phyloP scores from a whole-genome alignment of 2,888 invertebrate genomes.

The Adineta ricciae region DNA sequence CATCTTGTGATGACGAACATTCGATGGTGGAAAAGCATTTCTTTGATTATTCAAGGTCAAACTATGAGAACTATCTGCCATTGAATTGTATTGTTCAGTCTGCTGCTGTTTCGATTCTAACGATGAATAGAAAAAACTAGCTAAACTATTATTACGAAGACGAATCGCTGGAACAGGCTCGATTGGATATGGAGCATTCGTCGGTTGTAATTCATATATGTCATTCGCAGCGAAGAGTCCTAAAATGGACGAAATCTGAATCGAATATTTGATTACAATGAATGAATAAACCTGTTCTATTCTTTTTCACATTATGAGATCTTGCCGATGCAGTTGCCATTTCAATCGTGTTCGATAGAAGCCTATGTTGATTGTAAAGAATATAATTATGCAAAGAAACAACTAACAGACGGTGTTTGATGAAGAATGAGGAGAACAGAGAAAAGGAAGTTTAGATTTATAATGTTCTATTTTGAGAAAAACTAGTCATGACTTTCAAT shows the following conservation, averaged over 20 bases:
- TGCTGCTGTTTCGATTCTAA: neutral
- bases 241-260: neutral
- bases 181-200: neutral
- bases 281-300: neutral
- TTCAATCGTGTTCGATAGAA: neutral
- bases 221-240: neutral
- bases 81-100: neutral
- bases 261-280: neutral
- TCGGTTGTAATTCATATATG: neutral
- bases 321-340: neutral
- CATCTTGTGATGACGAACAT: neutral
- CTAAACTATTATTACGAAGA: neutral
- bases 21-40: constrained; percentile 12
- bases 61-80: neutral
- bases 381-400: neutral
- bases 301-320: neutral
- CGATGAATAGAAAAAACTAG: neutral
- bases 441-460: neutral
- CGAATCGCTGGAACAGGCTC: neutral
- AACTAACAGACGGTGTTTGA: neutral
- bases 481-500: too few relatives aligned
- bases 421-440: neutral
- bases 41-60: neutral
- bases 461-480: too few relatives aligned
- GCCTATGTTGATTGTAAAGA: neutral